Conservation (phyloP, 1,140 invertebrate genomes). For the Thaumetopoea pityocampa region DNA sequence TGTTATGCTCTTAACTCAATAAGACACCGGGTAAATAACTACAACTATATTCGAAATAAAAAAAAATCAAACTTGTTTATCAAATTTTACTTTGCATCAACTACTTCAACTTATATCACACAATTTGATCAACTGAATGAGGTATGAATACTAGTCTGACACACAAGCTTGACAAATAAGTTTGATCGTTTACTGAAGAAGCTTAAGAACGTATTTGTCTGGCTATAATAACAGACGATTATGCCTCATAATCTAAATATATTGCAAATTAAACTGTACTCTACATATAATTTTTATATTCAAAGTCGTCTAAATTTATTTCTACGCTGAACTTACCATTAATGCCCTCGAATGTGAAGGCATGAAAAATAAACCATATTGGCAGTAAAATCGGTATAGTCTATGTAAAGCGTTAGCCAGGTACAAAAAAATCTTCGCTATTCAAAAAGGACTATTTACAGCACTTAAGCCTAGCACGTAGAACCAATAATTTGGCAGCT, state of each 20-base stretch:
- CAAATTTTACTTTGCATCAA: no score
- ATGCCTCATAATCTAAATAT: not conserved
- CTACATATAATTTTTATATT: constrained; percentile 2
- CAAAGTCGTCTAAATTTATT: constrained; percentile 5
- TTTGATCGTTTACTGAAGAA: no score
- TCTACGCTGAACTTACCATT: constrained; percentile 63
- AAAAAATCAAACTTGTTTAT: no score
- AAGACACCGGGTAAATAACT: no score
- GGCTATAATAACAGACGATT: no score
- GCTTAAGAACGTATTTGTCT: no score
- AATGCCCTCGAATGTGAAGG: constrained; percentile 68
- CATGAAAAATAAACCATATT: constrained; percentile 71
- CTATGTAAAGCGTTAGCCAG: constrained; percentile 36
- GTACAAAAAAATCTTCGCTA: constrained; percentile 42
- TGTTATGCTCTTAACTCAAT: no score
- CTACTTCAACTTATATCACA: no score
- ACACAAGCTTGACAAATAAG: no score
- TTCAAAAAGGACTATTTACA: constrained; percentile 58
- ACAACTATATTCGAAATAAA: no score
- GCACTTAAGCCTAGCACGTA: constrained; percentile 53
- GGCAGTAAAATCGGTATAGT: constrained; percentile 52
- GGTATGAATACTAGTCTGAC: no score
- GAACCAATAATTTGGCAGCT: constrained; percentile 63
- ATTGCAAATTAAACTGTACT: constrained; percentile 10
- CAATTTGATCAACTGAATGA: no score